A percentile compares a stretch with the other conserved stretches of the same genome.
phyloP scores from a whole-genome alignment of 2,888 invertebrate genomes.

The Tillus elongatus region DNA sequence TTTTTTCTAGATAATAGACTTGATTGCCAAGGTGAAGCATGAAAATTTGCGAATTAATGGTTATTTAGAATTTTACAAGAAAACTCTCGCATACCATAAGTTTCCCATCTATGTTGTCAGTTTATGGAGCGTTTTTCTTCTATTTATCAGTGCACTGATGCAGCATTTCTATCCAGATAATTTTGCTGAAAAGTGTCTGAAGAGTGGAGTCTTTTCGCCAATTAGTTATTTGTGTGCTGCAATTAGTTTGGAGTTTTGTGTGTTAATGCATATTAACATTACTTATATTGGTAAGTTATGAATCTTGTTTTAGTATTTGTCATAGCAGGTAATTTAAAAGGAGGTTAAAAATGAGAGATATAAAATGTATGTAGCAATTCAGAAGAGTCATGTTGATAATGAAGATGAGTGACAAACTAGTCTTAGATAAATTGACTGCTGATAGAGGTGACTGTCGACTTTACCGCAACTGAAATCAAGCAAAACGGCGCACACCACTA shows the following conservation, averaged over 20 bases:
- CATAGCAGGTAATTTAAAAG: no score
- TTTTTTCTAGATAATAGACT: slow-evolving; percentile 50
- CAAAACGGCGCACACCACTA: no score
- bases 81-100: slow-evolving; percentile 49
- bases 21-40: slow-evolving; percentile 50
- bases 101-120: slow-evolving; percentile 55
- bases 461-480: no score
- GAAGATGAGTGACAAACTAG: no score
- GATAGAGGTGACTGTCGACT: no score
- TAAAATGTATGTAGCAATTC: no score
- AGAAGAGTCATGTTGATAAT: no score
- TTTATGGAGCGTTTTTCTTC: slow-evolving; percentile 50
- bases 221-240: slow-evolving; percentile 51
- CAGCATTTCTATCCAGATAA: slow-evolving; percentile 49
- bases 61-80: slow-evolving; percentile 59
- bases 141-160: slow-evolving; percentile 48
- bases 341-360: no score
- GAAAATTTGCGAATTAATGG: slow-evolving; percentile 54
- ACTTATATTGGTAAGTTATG: slow-evolving; percentile 49
- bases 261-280: slow-evolving; percentile 45
- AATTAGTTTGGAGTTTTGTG: slow-evolving; percentile 44
- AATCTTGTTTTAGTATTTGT: no score
- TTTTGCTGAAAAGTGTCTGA: slow-evolving; percentile 45
- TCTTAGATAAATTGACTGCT: no score
- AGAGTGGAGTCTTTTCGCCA: slow-evolving; percentile 45